A percentile compares a stretch with the other conserved stretches of the same genome.
phyloP scores from a whole-genome alignment of 2,113 vertebrate genomes.

The Lonchura striata region DNA sequence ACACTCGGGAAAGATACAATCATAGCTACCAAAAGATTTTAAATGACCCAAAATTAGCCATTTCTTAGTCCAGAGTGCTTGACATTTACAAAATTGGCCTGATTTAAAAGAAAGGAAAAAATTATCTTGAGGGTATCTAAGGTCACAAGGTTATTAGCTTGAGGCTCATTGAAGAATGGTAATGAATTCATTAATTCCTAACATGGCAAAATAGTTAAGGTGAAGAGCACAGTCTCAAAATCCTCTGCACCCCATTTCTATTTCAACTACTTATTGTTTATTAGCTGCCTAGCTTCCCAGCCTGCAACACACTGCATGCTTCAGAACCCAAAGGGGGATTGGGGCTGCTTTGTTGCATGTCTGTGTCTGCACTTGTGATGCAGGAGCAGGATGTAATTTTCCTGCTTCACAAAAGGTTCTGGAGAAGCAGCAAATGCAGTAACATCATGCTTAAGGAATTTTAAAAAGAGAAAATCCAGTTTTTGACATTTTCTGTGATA shows the following conservation, averaged over 20 bases:
- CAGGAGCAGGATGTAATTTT: background rate
- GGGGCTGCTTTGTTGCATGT: background rate
- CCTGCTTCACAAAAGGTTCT: background rate
- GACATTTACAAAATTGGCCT: conserved; percentile 39
- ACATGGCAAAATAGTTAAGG: background rate
- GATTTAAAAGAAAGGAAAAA: conserved; percentile 17
- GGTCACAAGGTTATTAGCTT: background rate
- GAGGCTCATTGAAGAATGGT: background rate
- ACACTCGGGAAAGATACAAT: background rate
- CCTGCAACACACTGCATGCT: background rate
- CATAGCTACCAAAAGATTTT: background rate
- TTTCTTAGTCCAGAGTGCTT: background rate
- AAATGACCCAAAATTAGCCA: conserved; percentile 7
- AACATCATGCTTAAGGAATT: background rate
- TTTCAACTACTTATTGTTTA: background rate
- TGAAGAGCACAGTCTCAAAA: background rate
- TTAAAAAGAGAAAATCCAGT: background rate
- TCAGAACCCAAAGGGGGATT: background rate
- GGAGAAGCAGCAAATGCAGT: background rate
- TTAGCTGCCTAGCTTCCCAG: background rate
- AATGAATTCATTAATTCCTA: conserved; percentile 30
- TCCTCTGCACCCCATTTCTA: conserved; percentile 9
- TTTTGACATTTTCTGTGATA: background rate
- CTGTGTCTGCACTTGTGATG: background rate
- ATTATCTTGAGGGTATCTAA: conserved; percentile 55